Percentiles rank a stretch among this genome's conserved stretches.
Conservation (phyloP, 2,797 vertebrate species). For the Rhodeus uyekii region DNA sequence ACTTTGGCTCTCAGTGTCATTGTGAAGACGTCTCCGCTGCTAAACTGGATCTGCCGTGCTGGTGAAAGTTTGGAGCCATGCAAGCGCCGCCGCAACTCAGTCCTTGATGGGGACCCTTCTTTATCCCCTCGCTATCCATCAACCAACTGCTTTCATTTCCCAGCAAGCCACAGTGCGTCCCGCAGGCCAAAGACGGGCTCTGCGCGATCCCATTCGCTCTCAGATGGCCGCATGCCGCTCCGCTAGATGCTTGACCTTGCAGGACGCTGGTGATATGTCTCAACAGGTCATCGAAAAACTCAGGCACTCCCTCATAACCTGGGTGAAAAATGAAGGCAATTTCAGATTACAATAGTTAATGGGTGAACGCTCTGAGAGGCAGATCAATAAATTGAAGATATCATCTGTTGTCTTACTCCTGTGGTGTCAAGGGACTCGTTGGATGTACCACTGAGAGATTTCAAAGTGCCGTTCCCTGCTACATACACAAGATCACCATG, state of each 20-base stretch:
- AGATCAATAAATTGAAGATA: slow-evolving; percentile 29
- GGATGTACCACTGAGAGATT: slow-evolving; percentile 31
- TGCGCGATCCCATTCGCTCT: slow-evolving; percentile 70
- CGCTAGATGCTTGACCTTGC: slow-evolving; percentile 81
- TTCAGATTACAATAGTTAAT: background rate
- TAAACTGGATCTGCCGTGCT: slow-evolving; percentile 79
- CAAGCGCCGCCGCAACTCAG: slow-evolving; percentile 78
- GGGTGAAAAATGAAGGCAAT: background rate
- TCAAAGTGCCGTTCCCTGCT: slow-evolving; percentile 23
- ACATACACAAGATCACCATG: slow-evolving; percentile 48
- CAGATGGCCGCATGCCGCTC: slow-evolving; percentile 59
- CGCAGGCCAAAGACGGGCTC: slow-evolving; percentile 65
- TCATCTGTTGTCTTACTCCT: slow-evolving; percentile 41
- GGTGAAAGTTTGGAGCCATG: slow-evolving; percentile 82
- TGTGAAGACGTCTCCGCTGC: slow-evolving; percentile 85
- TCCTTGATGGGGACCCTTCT: slow-evolving; percentile 81
- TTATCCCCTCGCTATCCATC: slow-evolving; percentile 73
- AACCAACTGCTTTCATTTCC: slow-evolving; percentile 81
- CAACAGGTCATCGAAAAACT: slow-evolving; percentile 95
- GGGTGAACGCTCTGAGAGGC: background rate
- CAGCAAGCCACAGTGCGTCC: slow-evolving; percentile 69
- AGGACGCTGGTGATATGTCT: slow-evolving; percentile 91
- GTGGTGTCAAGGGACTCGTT: slow-evolving; percentile 37
- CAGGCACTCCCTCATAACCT: slow-evolving; percentile 96
- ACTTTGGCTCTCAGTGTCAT: slow-evolving; percentile 60